Evolutionary conservation across 2,888 invertebrate species (phyloP).

Genomic region (Drosophila heteroneura): DNA sequence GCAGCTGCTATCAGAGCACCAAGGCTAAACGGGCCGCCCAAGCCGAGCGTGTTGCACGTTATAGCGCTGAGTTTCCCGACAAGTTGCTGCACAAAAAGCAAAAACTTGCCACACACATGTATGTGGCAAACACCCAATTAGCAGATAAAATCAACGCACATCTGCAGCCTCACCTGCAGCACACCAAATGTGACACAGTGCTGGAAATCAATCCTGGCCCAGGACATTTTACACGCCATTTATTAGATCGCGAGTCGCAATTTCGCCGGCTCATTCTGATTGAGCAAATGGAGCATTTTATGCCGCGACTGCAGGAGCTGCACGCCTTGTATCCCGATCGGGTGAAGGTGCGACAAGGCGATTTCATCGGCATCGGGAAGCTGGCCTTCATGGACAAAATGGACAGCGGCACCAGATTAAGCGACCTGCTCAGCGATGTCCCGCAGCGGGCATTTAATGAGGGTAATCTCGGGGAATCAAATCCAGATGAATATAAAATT

Average conservation of each 20-base stretch:
- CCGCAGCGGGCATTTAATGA: constrained; percentile 85
- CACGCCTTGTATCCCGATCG: constrained; percentile 72
- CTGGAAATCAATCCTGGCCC: constrained; percentile 91
- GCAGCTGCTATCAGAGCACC: constrained; percentile 41
- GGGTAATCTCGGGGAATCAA: constrained; percentile 79
- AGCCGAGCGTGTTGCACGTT: constrained; percentile 56
- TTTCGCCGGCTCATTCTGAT: constrained; percentile 87
- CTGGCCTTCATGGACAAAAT: constrained; percentile 87
- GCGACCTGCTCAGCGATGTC: constrained; percentile 86
- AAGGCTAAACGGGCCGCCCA: constrained; percentile 48
- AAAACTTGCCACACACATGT: constrained; percentile 75
- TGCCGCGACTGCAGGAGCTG: constrained; percentile 83
- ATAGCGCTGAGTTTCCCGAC: constrained; percentile 75
- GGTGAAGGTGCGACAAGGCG: constrained; percentile 84
- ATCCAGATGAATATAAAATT: not conserved
- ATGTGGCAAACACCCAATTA: constrained; percentile 72
- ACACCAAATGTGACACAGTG: constrained; percentile 65
- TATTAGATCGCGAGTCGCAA: constrained; percentile 86
- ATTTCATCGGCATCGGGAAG: constrained; percentile 88
- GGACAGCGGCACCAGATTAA: constrained; percentile 87
- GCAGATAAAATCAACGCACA: constrained; percentile 74
- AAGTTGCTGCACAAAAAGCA: constrained; percentile 80
- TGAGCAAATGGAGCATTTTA: constrained; percentile 87
- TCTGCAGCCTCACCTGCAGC: constrained; percentile 68
- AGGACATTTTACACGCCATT: constrained; percentile 87